These are phyloP conservation scores for Pristionchus japonicus DNA, from an alignment of 2,888 invertebrate genomes.

Conservation along the genomic window DNA sequence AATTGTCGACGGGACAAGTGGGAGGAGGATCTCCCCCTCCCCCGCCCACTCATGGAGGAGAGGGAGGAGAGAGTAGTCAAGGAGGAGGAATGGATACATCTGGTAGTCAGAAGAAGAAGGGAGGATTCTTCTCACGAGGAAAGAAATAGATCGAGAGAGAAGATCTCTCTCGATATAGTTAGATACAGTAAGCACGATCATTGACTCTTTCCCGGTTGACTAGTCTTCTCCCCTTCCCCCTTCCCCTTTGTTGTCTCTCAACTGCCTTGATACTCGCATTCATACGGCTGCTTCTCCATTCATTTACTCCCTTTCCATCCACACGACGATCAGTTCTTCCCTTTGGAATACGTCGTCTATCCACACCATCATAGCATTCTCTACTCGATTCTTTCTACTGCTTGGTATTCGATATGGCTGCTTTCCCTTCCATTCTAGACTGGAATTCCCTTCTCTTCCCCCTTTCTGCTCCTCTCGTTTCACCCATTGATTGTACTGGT, in stretches of 20 bases:
- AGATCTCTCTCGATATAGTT: background rate
- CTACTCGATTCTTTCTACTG: constrained; percentile 18
- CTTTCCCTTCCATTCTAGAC: constrained; percentile 20
- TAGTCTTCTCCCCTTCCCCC: background rate
- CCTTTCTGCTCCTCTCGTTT: constrained; percentile 11
- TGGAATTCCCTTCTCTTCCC: constrained; percentile 17
- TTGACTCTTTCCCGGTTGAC: constrained; percentile 17
- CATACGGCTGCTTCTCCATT: constrained; percentile 17
- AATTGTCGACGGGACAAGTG: constrained; percentile 82
- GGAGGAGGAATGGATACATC: constrained; percentile 37
- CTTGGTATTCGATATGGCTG: constrained; percentile 29
- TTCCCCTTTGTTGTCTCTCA: background rate
- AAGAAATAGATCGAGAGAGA: constrained; percentile 60
- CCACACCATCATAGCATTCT: background rate
- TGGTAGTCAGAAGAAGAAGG: constrained; percentile 62
- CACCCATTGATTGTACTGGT: constrained; percentile 29
- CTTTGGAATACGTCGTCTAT: background rate
- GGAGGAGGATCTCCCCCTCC: no score
- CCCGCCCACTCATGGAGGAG: no score
- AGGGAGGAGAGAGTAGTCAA: constrained; percentile 46
- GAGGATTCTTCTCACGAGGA: constrained; percentile 70
- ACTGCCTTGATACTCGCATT: constrained; percentile 34
- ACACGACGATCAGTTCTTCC: background rate
- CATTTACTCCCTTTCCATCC: constrained; percentile 10
- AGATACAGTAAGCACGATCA: background rate